phyloP scores from a whole-genome alignment of 35 echinoderm and acorn worm genomes.

The Anneissia japonica region DNA sequence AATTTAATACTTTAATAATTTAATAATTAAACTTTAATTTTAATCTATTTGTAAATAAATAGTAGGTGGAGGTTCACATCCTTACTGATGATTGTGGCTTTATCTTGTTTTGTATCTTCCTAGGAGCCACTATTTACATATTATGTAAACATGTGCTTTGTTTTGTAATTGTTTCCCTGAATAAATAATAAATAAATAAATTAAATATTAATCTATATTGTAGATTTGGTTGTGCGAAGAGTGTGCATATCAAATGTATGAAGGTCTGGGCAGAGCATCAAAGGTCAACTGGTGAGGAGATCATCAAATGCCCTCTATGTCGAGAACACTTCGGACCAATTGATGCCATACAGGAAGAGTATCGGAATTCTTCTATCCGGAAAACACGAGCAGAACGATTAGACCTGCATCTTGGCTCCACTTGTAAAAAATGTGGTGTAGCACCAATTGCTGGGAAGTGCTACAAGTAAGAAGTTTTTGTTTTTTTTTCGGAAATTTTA shows the following conservation, averaged over 20 bases:
- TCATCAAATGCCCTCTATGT: slow-evolving; percentile 79
- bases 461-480: slow-evolving; percentile 67
- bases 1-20: too few species aligned
- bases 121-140: too few species aligned
- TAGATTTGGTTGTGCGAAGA: slow-evolving; percentile 92
- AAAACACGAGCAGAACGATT: slow-evolving; percentile 68
- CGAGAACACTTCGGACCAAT: slow-evolving; percentile 85
- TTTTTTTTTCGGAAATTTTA: too few species aligned
- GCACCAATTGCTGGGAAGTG: slow-evolving; percentile 81
- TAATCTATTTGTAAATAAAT: too few species aligned
- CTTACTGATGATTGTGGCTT: too few species aligned
- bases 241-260: slow-evolving; percentile 98
- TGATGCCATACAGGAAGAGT: slow-evolving; percentile 69
- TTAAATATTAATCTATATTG: background rate
- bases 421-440: slow-evolving; percentile 61
- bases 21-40: too few species aligned
- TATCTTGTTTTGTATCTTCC: too few species aligned
- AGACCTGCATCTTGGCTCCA: slow-evolving; percentile 61
- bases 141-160: too few species aligned
- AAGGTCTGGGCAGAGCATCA: slow-evolving; percentile 98
- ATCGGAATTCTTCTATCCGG: slow-evolving; percentile 64
- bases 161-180: too few species aligned
- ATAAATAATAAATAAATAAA: too few species aligned
- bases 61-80: too few species aligned
- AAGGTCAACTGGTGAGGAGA: slow-evolving; percentile 67